These are phyloP conservation scores for Mustelus asterias DNA, from an alignment of 2,113 vertebrate genomes.

Conservation along the genomic window DNA sequence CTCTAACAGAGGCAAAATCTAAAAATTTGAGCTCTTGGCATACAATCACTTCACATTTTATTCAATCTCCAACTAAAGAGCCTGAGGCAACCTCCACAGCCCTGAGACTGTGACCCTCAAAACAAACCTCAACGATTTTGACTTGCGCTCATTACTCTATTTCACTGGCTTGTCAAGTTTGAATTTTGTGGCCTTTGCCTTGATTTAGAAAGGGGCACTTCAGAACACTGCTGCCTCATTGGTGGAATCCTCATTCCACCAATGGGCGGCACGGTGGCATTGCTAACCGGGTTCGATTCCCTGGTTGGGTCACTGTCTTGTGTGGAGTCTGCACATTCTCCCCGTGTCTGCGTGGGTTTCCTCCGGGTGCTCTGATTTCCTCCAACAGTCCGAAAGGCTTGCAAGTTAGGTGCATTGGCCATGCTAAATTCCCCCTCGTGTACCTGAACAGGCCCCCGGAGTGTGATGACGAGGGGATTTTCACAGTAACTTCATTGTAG, in stretches of 20 bases:
- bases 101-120: background rate
- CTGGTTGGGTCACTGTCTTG: no score
- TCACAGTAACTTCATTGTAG: no score
- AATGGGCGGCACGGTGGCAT: no score
- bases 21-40: background rate
- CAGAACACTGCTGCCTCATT: background rate
- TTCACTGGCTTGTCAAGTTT: background rate
- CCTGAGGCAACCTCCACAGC: background rate
- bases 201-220: background rate
- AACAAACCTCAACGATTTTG: background rate
- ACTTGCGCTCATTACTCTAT: background rate
- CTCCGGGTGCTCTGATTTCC: no score
- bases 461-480: no score
- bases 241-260: background rate
- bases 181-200: background rate
- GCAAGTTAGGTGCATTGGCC: no score
- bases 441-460: no score
- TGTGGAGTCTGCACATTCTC: no score
- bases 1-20: background rate
- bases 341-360: no score
- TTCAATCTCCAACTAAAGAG: background rate
- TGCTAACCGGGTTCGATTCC: no score
- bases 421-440: no score
- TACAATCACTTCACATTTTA: background rate
- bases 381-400: no score